These are phyloP conservation scores for Anastatus disparis DNA, from an alignment of 1,140 invertebrate species.

Conservation along the genomic window DNA sequence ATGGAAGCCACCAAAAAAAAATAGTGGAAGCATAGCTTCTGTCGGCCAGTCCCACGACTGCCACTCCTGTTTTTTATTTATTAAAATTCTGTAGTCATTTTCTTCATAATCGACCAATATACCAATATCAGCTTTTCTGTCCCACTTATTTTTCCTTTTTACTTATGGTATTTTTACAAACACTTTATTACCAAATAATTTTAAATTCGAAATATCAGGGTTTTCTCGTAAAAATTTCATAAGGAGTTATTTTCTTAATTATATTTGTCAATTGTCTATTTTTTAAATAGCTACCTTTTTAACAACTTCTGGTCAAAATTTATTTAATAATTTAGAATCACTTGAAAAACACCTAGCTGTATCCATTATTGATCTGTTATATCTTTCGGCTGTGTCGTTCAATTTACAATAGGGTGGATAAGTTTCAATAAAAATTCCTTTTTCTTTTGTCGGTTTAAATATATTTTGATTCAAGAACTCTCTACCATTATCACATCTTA, in stretches of 20 bases:
- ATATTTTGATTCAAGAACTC: constrained; percentile 1
- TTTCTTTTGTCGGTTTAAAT: background rate
- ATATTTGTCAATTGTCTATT: constrained; percentile 10
- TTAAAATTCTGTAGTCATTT: no score
- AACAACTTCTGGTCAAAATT: background rate
- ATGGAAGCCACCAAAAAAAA: no score
- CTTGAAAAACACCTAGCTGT: no score
- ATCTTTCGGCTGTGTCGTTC: constrained; percentile 12
- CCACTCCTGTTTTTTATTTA: no score
- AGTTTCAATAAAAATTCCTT: background rate
- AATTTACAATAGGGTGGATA: constrained; percentile 30
- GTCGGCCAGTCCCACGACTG: no score
- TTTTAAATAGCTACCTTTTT: background rate
- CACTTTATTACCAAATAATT: constrained; percentile 5
- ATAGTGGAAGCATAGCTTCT: no score
- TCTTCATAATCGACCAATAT: no score
- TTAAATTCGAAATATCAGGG: background rate
- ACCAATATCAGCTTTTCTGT: no score
- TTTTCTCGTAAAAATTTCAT: background rate
- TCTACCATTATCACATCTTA: constrained; percentile 14
- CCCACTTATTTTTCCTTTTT: constrained; percentile 42
- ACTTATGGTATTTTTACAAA: constrained; percentile 41
- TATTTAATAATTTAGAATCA: background rate
- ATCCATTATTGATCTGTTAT: no score
- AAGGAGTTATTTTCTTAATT: background rate